phyloP scores from a whole-genome alignment of 53 echinoderm and acorn worm genomes.

The Crossaster papposus region DNA sequence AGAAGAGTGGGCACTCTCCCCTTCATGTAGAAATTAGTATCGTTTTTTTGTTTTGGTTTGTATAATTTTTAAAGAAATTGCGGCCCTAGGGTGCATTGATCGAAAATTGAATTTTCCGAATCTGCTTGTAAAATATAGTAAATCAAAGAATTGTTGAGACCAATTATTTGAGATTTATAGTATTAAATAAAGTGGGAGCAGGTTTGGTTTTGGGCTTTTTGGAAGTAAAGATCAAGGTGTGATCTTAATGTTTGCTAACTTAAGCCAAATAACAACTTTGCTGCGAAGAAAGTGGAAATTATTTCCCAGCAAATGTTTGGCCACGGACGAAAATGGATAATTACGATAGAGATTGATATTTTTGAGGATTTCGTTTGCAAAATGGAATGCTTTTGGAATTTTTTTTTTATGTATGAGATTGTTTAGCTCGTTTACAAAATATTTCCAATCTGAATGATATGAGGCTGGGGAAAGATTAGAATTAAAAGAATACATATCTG shows the following conservation, averaged over 20 bases:
- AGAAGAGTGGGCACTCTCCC: background rate
- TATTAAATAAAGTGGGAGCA: background rate
- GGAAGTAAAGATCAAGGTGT: background rate
- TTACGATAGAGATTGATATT: background rate
- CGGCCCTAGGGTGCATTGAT: conserved; percentile 45
- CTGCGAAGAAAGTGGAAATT: background rate
- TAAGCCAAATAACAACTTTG: background rate
- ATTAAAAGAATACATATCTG: background rate
- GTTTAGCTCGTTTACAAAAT: background rate
- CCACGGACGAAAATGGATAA: background rate
- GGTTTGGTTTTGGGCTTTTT: background rate
- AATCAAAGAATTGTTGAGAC: background rate
- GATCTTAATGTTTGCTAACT: background rate
- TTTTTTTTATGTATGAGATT: conserved; percentile 6
- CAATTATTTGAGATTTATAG: background rate
- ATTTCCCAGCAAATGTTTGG: background rate
- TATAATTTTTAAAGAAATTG: conserved; percentile 49
- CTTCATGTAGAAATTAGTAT: background rate
- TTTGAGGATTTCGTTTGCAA: background rate
- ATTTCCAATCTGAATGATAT: background rate
- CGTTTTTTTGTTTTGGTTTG: conserved; percentile 22
- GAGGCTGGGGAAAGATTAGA: background rate
- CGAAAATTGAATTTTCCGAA: background rate
- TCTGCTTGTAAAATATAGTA: conserved; percentile 7
- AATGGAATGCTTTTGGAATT: conserved; percentile 10